Evolutionary conservation across 2,888 invertebrate species (phyloP).

Genomic region (Cerceris rybyensis): DNA sequence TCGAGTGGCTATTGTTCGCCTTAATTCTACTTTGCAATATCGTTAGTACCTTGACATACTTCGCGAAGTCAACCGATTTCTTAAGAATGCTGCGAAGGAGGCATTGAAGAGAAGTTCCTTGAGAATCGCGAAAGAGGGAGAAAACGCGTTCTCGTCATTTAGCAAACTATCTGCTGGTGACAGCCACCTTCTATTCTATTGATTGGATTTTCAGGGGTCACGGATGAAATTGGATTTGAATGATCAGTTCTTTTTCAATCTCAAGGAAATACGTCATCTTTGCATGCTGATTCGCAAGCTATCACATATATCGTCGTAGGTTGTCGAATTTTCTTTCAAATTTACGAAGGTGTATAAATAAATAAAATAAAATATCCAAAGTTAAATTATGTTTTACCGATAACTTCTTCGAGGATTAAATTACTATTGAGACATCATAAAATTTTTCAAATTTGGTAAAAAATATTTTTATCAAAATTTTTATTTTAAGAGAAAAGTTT

Average conservation of each 20-base stretch:
- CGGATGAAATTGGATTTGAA: conserved; percentile 70
- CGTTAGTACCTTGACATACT: conserved; percentile 7
- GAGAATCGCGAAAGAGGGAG: conserved; percentile 13
- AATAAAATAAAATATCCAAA: no score
- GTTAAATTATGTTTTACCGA: no score
- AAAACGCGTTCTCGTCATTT: conserved; percentile 60
- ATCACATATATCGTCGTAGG: neutral
- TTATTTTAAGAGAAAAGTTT: no score
- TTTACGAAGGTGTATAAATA: neutral
- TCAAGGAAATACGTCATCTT: conserved; percentile 28
- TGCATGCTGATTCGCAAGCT: conserved; percentile 28
- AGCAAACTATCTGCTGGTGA: conserved; percentile 72
- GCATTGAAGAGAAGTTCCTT: conserved; percentile 7
- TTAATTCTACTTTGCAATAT: conserved; percentile 3
- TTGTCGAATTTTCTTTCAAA: conserved; percentile 3
- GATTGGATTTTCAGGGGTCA: conserved; percentile 71
- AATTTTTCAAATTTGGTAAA: no score
- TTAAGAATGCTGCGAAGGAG: conserved; percentile 24
- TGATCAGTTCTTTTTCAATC: conserved; percentile 53
- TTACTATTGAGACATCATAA: no score
- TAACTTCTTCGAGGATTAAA: no score
- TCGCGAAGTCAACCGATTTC: conserved; percentile 9
- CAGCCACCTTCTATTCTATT: conserved; percentile 70
- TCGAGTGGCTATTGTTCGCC: neutral
- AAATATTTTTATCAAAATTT: no score